Evolutionary conservation across 2,888 invertebrate genomes (phyloP).

Genomic region (Scaptomyza reducta): DNA sequence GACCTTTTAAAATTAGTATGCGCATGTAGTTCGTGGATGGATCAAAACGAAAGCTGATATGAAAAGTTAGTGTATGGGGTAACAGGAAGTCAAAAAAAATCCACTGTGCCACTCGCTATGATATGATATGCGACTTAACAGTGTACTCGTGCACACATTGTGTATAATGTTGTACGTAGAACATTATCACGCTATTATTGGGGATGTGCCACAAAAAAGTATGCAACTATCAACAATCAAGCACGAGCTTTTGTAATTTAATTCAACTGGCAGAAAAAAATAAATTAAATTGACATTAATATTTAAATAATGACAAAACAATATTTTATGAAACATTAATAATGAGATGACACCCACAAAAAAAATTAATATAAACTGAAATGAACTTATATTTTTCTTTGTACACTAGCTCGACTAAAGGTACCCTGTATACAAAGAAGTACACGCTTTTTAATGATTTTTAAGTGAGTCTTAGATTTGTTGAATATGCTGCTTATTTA

Average conservation of each 20-base stretch:
- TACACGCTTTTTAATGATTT: too few relatives aligned
- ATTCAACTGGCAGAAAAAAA: neutral
- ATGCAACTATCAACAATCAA: neutral
- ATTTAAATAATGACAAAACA: neutral
- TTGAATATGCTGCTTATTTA: too few relatives aligned
- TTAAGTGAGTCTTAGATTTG: too few relatives aligned
- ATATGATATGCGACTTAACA: constrained; percentile 1
- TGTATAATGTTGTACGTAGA: too few relatives aligned
- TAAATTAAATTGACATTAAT: neutral
- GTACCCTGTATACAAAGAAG: too few relatives aligned
- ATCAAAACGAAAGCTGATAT: constrained; percentile 3
- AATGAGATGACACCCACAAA: neutral
- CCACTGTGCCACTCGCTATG: constrained; percentile 1
- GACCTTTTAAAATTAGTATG: constrained; percentile 10
- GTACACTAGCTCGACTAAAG: neutral
- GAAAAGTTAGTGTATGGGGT: neutral
- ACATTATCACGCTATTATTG: neutral
- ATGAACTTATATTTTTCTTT: neutral
- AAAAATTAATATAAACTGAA: neutral
- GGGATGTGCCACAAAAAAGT: neutral
- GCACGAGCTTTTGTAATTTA: neutral
- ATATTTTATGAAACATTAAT: neutral
- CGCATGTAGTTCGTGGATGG: constrained; percentile 1
- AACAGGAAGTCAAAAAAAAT: neutral
- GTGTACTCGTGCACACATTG: too few relatives aligned